Percentiles rank a stretch among this genome's conserved stretches.
Evolutionary conservation across 2,797 vertebrate genomes (phyloP).

Genomic region (Gila robusta): DNA sequence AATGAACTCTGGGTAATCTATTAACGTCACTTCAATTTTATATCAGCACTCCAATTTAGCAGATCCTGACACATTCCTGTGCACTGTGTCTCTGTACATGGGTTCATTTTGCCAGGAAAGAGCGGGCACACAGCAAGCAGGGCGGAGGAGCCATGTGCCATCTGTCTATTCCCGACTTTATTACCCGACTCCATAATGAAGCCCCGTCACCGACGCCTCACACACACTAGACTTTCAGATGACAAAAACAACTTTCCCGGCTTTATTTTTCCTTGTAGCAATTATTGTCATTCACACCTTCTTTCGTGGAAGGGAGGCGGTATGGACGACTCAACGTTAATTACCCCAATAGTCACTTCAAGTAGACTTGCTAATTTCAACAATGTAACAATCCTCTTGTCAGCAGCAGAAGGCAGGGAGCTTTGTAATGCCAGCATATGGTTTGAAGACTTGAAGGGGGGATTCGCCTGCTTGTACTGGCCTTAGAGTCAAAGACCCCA

Average conservation of each 20-base stretch:
- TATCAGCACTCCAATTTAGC: conserved; percentile 80
- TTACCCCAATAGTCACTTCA: conserved; percentile 77
- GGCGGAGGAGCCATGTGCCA: conserved; percentile 73
- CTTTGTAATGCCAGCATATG: conserved; percentile 77
- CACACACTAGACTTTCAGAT: conserved; percentile 52
- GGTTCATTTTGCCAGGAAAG: conserved; percentile 75
- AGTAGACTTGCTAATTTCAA: conserved; percentile 74
- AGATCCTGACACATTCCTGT: conserved; percentile 76
- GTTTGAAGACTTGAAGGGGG: conserved; percentile 68
- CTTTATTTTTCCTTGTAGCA: conserved; percentile 73
- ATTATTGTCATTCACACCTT: conserved; percentile 78
- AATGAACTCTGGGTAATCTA: conserved; percentile 83
- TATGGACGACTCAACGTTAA: conserved; percentile 74
- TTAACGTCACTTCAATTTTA: conserved; percentile 83
- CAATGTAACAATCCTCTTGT: conserved; percentile 74
- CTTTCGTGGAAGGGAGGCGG: conserved; percentile 63
- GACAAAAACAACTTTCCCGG: conserved; percentile 73
- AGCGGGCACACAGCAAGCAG: conserved; percentile 64
- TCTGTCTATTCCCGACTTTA: conserved; percentile 78
- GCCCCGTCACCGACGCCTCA: conserved; percentile 68
- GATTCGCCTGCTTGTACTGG: conserved; percentile 76
- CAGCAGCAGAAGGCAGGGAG: conserved; percentile 71
- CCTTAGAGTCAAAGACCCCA: conserved; percentile 80
- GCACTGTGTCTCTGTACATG: conserved; percentile 63
- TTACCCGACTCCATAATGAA: conserved; percentile 81